Evolutionary conservation across 2,888 invertebrate genomes (phyloP), one percentile per base, ranked within the genome.

Genomic region (Lamellibrachia satsuma): DNA sequence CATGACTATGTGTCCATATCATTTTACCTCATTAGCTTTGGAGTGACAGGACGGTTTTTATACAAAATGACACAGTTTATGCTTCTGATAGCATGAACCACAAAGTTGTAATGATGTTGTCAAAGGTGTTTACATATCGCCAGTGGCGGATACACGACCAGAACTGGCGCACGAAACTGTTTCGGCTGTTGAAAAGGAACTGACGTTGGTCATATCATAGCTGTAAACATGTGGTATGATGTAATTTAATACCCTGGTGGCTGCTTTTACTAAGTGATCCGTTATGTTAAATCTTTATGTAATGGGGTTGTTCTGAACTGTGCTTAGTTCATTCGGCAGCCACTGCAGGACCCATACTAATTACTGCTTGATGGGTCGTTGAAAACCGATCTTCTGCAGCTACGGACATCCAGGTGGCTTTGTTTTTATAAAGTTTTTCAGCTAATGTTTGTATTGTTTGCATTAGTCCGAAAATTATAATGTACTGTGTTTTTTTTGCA

Each of bases 11-110:
- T 75, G 75, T 75, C 75, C 75, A 75, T 75, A 75, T 75, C 75
- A 75, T n/a, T 75, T 75, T 75, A 75, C 75, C 75, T 75, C 75
- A 75, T 75, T 75, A 75, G 75, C 75, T 75, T 75, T n/a, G 75
- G 22, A 75, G 75, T 75, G 75, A 75, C 75, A 75, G 75, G 75
- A 75, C 75, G 22, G 75, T 75, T 75, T 75, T 75, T 75, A 75
- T 75, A 75, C 75, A 22, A 75, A 75, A 22, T 75, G 75, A 22
- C 75, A 75, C 75, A 7, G 3, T 75, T 75, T 75, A 75, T n/a
- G 75, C n/a, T 22, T 15, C 75, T 75, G 75, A 75, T n/a, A 4
- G n/a, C 22, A 22, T 22, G 75, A 22, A 75, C 75, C 75, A 75
- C 75, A 75, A 55, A 3, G 75, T 75, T 22, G 22, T 4, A n/a